These are phyloP conservation scores for Meriones psammophilus DNA, from an alignment of 2,797 vertebrate genomes.

Conservation along the genomic window DNA sequence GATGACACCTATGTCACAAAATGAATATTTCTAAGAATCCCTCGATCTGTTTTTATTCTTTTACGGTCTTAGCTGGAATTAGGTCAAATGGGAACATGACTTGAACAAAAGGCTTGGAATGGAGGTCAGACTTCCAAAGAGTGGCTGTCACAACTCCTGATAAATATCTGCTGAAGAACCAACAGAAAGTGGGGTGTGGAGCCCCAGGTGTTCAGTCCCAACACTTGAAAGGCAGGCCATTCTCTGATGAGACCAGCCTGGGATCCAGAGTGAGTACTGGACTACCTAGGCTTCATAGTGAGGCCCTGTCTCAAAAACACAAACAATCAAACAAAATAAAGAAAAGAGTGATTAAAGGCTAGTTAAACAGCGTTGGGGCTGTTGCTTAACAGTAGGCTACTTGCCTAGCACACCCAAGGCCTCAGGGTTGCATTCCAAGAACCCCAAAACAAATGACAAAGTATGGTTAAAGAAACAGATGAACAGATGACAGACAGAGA, in stretches of 20 bases:
- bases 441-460: neutral
- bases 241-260: neutral
- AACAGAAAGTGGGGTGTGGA: neutral
- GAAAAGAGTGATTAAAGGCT: neutral
- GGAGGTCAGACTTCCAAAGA: neutral
- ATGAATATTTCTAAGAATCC: neutral
- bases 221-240: neutral
- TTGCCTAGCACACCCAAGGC: too few relatives aligned
- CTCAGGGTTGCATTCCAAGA: neutral
- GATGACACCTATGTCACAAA: neutral
- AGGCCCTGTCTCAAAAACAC: neutral
- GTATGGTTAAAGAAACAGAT: neutral
- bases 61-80: neutral
- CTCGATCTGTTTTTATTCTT: neutral
- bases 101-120: neutral
- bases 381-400: neutral
- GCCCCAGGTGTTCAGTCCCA: neutral
- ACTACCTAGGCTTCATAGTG: neutral
- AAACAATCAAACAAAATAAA: neutral
- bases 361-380: neutral
- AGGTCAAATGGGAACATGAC: neutral
- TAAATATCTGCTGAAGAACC: neutral
- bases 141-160: neutral
- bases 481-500: neutral
- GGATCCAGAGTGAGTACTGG: neutral